Base-by-base conservation (phyloP, 1,140 invertebrate genomes). In the Oryzaephilus surinamensis region DNA sequence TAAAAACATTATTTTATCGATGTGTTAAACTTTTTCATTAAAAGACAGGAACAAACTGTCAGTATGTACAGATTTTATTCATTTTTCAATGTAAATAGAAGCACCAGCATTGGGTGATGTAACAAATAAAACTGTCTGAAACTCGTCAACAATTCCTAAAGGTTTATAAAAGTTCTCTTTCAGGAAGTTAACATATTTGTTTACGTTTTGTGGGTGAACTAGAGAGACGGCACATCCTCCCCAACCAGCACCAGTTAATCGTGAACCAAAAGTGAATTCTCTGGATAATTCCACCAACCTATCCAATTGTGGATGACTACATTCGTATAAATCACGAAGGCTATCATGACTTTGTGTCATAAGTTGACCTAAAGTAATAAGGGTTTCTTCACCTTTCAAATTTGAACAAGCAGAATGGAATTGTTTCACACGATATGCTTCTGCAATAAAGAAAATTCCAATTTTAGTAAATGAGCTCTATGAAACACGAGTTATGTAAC, bases 241-340 rank as follows among this genome's bases (percentile, higher is more conserved):
- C 95, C 95, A 97, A 13, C 90, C 90, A 11, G 90, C 90, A 33
- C 96, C 96, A 4, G 96, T 99, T 19, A 99, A 66, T 43, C 95
- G 73, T 6, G 88, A 83, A 19, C 93, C 89, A 13, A 86, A 67
- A 20, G 83, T 79, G 35, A 74, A 68, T 30, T 75, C 60, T 35
- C 73, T 62, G n/a, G 89, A 88, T 28, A 84, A 60, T 16, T 80
- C 63, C 18, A 97, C 89, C 3, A 98, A 49, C 32, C 67, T 65
- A 63, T 99, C 92, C 36, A 99, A 69, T 50, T 84, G 76, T 1
- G 79, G 71, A 70, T 96, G 92, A 34, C 90, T 96, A 63, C 95
- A 99, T 61, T 98, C 88, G 59, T 96, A 99, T 1, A 91, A 59
- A 31, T 84, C 72, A 34, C 76, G 67, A 16, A 96, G 75, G 57